Conservation (phyloP, 2,797 vertebrate genomes). For the Xyrichtys novacula region DNA sequence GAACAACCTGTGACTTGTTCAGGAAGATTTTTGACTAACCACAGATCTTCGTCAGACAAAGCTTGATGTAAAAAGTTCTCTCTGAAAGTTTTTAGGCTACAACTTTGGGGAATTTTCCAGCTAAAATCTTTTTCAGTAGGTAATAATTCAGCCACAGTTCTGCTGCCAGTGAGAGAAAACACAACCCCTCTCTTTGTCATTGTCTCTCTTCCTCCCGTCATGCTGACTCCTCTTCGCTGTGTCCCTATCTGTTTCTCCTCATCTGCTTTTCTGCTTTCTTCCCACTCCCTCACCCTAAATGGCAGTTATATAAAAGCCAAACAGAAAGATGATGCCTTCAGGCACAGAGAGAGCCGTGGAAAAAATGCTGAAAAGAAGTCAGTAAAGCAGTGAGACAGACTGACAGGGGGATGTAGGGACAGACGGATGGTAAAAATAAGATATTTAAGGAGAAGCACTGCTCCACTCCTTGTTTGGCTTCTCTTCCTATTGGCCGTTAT, state of each 20-base stretch:
- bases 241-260: constrained; percentile 46
- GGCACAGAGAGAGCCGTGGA: constrained; percentile 34
- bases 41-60: too few species aligned
- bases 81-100: not conserved
- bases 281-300: constrained; percentile 41
- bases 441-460: constrained; percentile 46
- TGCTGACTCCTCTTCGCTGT: constrained; percentile 48
- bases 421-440: constrained; percentile 48
- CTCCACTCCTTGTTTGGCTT: constrained; percentile 60
- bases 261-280: constrained; percentile 56
- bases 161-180: constrained; percentile 21
- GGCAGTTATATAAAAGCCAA: constrained; percentile 54
- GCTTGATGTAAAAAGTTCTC: not conserved
- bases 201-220: constrained; percentile 13
- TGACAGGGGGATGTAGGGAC: constrained; percentile 22
- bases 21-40: too few species aligned
- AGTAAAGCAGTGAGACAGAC: constrained; percentile 20
- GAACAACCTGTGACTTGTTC: too few species aligned
- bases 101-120: not conserved
- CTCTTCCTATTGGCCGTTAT: constrained; percentile 57
- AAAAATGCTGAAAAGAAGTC: constrained; percentile 33
- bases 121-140: not conserved
- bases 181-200: constrained; percentile 13
- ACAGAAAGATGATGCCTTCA: constrained; percentile 53
- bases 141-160: constrained; percentile 11